Base-by-base conservation (phyloP, 2,888 invertebrate species). In the Melieria crassipennis region DNA sequence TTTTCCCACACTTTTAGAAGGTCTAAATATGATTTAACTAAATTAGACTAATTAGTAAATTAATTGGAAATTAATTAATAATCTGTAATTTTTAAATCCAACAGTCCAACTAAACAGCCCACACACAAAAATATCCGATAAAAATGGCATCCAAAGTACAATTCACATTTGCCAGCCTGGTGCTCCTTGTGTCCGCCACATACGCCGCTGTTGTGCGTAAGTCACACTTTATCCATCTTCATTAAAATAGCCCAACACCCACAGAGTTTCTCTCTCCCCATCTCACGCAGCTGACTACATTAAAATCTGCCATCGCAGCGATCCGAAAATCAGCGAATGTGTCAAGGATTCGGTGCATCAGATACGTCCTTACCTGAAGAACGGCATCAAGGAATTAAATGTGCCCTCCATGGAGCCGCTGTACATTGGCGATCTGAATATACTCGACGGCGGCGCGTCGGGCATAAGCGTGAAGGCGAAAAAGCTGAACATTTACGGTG, bases 371-470 rank as follows among this genome's bases (percentile, higher is more conserved):
- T 87, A 90, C 72, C 83, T 94, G 47, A 86, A 86, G 0, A 81
- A 87, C 5, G 94, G 94, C 7, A 91, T 94, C 52, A 89, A 90
- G 1, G 91, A 91, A 79, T 84, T 93, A 7, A 88, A 89, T 46
- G 89, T 93, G 10, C 93, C 93, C 0, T 87, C 91, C 0, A 86
- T 93, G 77, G 94, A 94, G 75, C 94, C 94, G 0, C 89, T 94
- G 72, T 86, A 84, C 43, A 88, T 94, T 10, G 92, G 93, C 0
- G 89, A 91, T 48, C 86, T 93, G 66, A 90, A 89, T 72, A 89
- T 94, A 65, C 90, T 91, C 80, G 90, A 93, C 76, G 91, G 91
- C 0, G 81, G 86, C 43, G 73, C 79, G 4, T 70, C 70, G 1
- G 85, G 85, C 4, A 77, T 85, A 4, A 84, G 81, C 45, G 83